These are phyloP conservation scores for Triops cancriformis DNA, from an alignment of 1,140 invertebrate genomes.

Conservation along the genomic window DNA sequence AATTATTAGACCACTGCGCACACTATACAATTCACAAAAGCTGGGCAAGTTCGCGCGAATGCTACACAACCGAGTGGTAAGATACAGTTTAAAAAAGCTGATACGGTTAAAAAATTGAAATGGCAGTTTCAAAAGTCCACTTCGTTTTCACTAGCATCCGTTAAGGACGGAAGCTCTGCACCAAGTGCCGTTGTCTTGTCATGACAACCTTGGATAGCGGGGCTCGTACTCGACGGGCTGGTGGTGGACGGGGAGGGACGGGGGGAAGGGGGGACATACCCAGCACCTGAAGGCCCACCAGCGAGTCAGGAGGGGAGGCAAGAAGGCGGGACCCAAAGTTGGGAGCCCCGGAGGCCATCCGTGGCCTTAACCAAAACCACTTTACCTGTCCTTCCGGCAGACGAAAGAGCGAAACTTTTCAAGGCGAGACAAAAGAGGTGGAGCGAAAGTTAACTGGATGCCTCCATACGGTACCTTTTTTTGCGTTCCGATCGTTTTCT, in stretches of 20 bases:
- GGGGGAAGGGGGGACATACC: neutral
- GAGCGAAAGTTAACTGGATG: conserved; percentile 10
- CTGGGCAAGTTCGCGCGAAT: too few species aligned
- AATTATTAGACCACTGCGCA: too few species aligned
- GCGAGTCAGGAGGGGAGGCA: neutral
- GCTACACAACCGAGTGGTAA: neutral
- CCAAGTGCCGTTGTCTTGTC: conserved; percentile 12
- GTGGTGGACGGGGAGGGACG: too few species aligned
- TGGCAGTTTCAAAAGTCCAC: neutral
- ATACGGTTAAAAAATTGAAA: neutral
- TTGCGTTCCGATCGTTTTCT: neutral
- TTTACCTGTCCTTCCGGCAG: neutral
- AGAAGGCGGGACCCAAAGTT: neutral
- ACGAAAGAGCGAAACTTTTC: neutral
- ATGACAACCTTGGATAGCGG: conserved; percentile 12
- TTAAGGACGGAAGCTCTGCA: conserved; percentile 13
- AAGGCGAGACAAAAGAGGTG: conserved; percentile 9
- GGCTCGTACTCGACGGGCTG: too few species aligned
- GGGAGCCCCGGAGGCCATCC: neutral
- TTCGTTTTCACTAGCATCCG: conserved; percentile 7
- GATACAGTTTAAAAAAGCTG: neutral
- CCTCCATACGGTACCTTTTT: neutral
- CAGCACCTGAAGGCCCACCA: conserved; percentile 3
- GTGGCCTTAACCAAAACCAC: conserved; percentile 4
- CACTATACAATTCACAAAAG: too few species aligned